These are phyloP conservation scores for Casuarius casuarius DNA, from an alignment of 2,113 vertebrate species.

Conservation along the genomic window DNA sequence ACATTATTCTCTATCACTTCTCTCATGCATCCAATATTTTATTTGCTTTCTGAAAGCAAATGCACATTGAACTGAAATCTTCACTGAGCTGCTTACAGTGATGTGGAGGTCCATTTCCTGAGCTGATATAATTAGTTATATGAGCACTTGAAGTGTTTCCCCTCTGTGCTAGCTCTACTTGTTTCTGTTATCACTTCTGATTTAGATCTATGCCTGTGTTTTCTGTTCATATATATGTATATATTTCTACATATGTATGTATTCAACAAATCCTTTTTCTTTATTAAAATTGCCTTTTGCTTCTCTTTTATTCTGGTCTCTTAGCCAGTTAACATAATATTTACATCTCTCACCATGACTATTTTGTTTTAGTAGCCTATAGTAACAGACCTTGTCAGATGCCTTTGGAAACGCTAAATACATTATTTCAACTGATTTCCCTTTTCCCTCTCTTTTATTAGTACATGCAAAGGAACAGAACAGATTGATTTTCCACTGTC, in stretches of 20 bases:
- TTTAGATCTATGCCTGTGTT: background rate
- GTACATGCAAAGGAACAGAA: background rate
- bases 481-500: background rate
- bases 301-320: background rate
- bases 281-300: background rate
- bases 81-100: constrained; percentile 6
- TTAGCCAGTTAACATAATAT: background rate
- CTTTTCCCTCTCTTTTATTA: background rate
- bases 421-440: background rate
- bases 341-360: background rate
- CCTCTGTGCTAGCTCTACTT: background rate
- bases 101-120: constrained; percentile 19
- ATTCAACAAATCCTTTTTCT: background rate
- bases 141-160: background rate
- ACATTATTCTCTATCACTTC: background rate
- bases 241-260: background rate
- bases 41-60: background rate
- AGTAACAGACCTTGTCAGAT: background rate
- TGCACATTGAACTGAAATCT: background rate
- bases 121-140: constrained; percentile 27
- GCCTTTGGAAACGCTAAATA: background rate
- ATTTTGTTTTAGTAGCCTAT: background rate
- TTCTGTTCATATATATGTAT: background rate
- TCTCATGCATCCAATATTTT: background rate
- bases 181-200: background rate